Evolutionary conservation across 2,113 vertebrate species (phyloP).

Genomic region (Clarias macrocephalus): DNA sequence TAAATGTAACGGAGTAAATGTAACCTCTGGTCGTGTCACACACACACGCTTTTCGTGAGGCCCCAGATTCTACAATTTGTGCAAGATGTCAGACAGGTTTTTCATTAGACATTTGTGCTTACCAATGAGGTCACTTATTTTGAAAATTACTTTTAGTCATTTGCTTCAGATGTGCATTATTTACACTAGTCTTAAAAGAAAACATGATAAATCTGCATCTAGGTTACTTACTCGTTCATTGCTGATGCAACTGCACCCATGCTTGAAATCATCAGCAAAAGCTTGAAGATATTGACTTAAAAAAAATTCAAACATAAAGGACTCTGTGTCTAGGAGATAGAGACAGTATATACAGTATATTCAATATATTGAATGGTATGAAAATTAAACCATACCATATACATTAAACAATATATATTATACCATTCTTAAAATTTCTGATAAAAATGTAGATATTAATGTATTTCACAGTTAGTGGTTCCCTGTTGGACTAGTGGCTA

Average conservation of each 20-base stretch:
- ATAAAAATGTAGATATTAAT: no score
- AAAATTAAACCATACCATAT: no score
- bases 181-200: background rate
- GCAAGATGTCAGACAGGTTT: background rate
- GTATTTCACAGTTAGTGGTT: no score
- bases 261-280: background rate
- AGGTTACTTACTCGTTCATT: background rate
- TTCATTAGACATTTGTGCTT: background rate
- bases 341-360: background rate
- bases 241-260: background rate
- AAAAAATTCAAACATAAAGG: background rate
- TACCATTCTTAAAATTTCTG: no score
- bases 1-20: no score
- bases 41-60: background rate
- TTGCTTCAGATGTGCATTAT: background rate
- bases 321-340: background rate
- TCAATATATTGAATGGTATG: no score
- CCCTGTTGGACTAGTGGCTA: no score
- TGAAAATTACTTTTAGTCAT: background rate
- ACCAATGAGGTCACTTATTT: background rate
- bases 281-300: background rate
- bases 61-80: slow-evolving; percentile 10
- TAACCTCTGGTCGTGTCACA: no score
- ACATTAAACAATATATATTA: no score
- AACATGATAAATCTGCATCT: background rate